Percentiles rank a stretch among this genome's conserved stretches.
Conservation (phyloP, 2,113 vertebrate species). For the Oryzias javanicus region DNA sequence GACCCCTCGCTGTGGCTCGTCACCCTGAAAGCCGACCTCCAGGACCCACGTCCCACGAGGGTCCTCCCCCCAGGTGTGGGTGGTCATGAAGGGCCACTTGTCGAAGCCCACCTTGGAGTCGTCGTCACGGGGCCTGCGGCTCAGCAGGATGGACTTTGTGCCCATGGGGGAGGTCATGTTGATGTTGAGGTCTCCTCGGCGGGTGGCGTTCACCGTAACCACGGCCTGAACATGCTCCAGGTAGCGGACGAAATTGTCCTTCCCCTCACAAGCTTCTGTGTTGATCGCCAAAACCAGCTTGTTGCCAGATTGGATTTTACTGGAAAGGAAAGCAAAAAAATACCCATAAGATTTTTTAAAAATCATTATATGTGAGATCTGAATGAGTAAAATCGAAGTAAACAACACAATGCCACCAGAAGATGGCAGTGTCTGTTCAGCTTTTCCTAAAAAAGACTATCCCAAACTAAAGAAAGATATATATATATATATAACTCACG, state of each 20-base stretch:
- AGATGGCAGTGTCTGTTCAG: too few relatives aligned
- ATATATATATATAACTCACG: too few relatives aligned
- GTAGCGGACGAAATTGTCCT: conserved; percentile 97
- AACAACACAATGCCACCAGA: too few relatives aligned
- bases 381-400: too few relatives aligned
- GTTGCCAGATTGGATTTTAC: conserved; percentile 87
- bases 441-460: too few relatives aligned
- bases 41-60: conserved; percentile 93
- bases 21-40: conserved; percentile 88
- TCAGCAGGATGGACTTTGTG: conserved; percentile 96
- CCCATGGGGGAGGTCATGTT: conserved; percentile 99
- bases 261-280: conserved; percentile 90
- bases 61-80: conserved; percentile 98
- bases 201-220: conserved; percentile 90
- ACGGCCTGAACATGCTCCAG: conserved; percentile 97
- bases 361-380: too few relatives aligned
- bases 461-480: too few relatives aligned
- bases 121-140: conserved; percentile 91
- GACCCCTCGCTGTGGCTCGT: conserved; percentile 84
- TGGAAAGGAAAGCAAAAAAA: conserved; percentile 54
- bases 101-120: conserved; percentile 98
- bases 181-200: conserved; percentile 93
- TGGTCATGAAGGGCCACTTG: conserved; percentile 99
- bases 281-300: conserved; percentile 86
- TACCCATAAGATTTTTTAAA: neutral